These are phyloP conservation scores for Xylocampa areola DNA, from an alignment of 2,888 invertebrate genomes.

Conservation along the genomic window DNA sequence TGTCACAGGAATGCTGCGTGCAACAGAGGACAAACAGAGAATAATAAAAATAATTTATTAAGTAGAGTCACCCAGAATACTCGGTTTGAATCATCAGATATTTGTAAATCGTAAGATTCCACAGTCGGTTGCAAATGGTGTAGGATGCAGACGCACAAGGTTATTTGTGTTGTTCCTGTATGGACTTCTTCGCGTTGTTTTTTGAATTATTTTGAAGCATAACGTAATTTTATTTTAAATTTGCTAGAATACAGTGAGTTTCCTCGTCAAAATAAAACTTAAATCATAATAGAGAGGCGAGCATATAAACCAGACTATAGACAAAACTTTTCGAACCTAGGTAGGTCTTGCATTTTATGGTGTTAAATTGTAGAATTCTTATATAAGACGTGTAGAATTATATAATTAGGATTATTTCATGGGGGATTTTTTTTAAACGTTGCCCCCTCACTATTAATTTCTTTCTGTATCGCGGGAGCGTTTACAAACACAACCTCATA, in stretches of 20 bases:
- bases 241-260: slow-evolving; percentile 16
- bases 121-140: slow-evolving; percentile 52
- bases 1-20: slow-evolving; percentile 63
- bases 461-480: no score
- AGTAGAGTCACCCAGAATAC: slow-evolving; percentile 12
- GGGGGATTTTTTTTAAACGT: no score
- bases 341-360: no score
- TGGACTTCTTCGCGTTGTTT: slow-evolving; percentile 33
- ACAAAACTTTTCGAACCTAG: background rate
- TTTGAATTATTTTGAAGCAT: slow-evolving; percentile 56
- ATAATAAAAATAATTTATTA: slow-evolving; percentile 65
- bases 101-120: slow-evolving; percentile 46
- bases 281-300: background rate
- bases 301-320: background rate
- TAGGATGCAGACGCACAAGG: slow-evolving; percentile 58
- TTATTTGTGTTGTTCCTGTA: slow-evolving; percentile 50
- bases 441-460: no score
- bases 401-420: no score
- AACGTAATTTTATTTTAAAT: slow-evolving; percentile 29
- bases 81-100: slow-evolving; percentile 57
- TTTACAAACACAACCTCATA: no score
- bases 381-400: no score
- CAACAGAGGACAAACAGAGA: slow-evolving; percentile 52
- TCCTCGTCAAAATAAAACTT: slow-evolving; percentile 7
- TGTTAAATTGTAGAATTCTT: no score